These are phyloP conservation scores for Lophotis ruficrista DNA, from an alignment of 2,113 vertebrate genomes.

Conservation along the genomic window DNA sequence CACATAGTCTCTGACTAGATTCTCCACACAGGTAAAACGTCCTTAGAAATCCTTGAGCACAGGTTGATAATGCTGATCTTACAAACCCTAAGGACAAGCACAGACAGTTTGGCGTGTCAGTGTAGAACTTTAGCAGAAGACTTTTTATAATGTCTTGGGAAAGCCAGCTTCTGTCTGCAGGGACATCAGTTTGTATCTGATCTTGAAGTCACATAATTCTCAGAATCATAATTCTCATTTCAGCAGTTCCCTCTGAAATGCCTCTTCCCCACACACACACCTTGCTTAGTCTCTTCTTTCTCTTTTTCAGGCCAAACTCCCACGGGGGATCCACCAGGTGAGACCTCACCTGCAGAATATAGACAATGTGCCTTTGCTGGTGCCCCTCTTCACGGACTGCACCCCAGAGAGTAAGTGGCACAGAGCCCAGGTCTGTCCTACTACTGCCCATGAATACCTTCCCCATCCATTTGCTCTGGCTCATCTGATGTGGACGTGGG, in stretches of 20 bases:
- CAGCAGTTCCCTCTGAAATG: not conserved
- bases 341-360: constrained; percentile 98
- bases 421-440: not conserved
- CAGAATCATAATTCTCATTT: not conserved
- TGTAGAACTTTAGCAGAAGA: not conserved
- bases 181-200: not conserved
- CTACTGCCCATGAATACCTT: not conserved
- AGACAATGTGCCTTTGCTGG: constrained; percentile 96
- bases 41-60: not conserved
- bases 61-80: not conserved
- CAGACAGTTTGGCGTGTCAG: not conserved
- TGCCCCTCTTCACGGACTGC: constrained; percentile 98
- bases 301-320: constrained; percentile 90
- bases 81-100: not conserved
- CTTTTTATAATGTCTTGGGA: not conserved
- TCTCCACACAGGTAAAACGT: not conserved
- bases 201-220: not conserved
- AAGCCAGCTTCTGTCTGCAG: not conserved
- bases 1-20: not conserved
- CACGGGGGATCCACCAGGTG: constrained; percentile 97
- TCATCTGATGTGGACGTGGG: not conserved
- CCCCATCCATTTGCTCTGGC: not conserved
- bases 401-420: constrained; percentile 92
- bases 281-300: not conserved
- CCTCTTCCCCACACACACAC: not conserved